A percentile compares a stretch with the other conserved stretches of the same genome.
Evolutionary conservation across 2,113 vertebrate species (phyloP).

Genomic region (Thunnus maccoyii): DNA sequence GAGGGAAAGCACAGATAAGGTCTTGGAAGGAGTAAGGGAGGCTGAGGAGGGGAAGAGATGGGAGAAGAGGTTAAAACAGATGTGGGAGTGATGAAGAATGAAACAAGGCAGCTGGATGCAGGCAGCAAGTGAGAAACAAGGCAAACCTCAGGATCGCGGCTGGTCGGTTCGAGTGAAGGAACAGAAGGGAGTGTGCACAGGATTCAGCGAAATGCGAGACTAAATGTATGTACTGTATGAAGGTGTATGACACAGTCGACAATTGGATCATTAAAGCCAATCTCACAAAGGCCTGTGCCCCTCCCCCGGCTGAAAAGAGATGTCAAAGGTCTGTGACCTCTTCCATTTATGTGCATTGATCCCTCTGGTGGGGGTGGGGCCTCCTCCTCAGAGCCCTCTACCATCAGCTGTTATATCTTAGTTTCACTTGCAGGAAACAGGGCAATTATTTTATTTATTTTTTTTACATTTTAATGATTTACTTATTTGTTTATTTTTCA

Average conservation of each 20-base stretch:
- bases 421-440: slow-evolving; percentile 76
- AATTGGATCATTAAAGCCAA: slow-evolving; percentile 83
- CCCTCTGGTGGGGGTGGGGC: slow-evolving; percentile 74
- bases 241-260: slow-evolving; percentile 73
- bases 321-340: slow-evolving; percentile 87
- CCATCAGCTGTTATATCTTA: slow-evolving; percentile 83
- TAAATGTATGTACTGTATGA: slow-evolving; percentile 73
- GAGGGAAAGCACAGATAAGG: slow-evolving; percentile 60
- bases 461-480: neutral
- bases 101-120: slow-evolving; percentile 60
- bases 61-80: slow-evolving; percentile 60
- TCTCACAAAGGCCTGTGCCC: slow-evolving; percentile 79
- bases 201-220: slow-evolving; percentile 6
- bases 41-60: slow-evolving; percentile 27
- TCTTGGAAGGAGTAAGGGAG: slow-evolving; percentile 37
- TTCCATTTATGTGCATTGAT: slow-evolving; percentile 87
- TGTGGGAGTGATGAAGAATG: slow-evolving; percentile 60
- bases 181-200: neutral
- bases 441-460: neutral
- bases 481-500: neutral
- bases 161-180: neutral
- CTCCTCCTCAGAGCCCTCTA: slow-evolving; percentile 63
- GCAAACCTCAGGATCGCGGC: slow-evolving; percentile 8
- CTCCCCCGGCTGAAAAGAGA: slow-evolving; percentile 81
- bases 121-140: slow-evolving; percentile 4